Base-by-base conservation (phyloP, 2,888 invertebrate genomes). In the Teinopalpus imperialis region DNA sequence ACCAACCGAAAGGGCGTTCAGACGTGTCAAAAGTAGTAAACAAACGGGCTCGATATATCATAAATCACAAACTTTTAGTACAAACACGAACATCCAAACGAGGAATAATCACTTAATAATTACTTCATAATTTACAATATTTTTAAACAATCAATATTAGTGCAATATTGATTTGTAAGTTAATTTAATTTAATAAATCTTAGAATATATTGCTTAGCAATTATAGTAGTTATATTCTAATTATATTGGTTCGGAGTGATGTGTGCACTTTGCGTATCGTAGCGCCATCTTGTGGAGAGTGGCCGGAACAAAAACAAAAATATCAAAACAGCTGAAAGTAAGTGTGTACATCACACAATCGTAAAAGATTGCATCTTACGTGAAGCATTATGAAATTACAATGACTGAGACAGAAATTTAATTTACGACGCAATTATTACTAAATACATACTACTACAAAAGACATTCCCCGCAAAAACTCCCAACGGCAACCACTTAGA, bases 41-140 rank as follows among this genome's bases (percentile, higher is more conserved):
- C 61, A 66, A 66, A 59, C 61, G 59, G 62, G 62, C 43, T 64
- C 69, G 78, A 78, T 75, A 70, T 70, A 74, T 74, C 81, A 81
- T 85, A 85, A 86, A 85, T 86, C 82, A 85, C 69, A 82, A 82
- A 82, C 64, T 85, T 83, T 69, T 61, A 41, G 54, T 66, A 64
- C 73, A 68, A 72, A 74, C 75, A 72, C 69, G 74, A 75, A 70
- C 75, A 74, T 69, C 65, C 69, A 54, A 50, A 57, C 51, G 56
- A 58, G 67, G 72, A 75, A 78, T 83, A 81, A 83, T 85, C 81
- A 74, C 77, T 68, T 74, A 76, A 80, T 83, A 80, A 85, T 81
- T 71, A 77, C 66, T 63, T 12, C 16, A 23, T 32, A 14, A 42
- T 18, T 24, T 5, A 32, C 24, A 14, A 23, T 24, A 4, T 13